phyloP scores from a whole-genome alignment of 2,888 invertebrate species.

The Aspidiotus destructor region DNA sequence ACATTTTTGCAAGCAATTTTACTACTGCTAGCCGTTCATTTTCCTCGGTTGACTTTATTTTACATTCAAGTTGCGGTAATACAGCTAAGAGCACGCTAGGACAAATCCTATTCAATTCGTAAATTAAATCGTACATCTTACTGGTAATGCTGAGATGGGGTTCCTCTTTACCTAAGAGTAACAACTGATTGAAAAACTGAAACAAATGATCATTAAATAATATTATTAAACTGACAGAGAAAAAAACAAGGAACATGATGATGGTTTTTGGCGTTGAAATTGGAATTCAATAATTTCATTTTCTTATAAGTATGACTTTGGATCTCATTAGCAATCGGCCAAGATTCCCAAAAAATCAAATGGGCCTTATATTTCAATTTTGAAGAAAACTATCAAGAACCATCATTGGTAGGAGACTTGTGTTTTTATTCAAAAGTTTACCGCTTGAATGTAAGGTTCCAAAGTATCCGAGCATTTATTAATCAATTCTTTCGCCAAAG shows the following conservation, averaged over 20 bases:
- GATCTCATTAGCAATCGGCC: too few species aligned
- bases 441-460: slow-evolving; percentile 88
- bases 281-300: too few species aligned
- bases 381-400: too few species aligned
- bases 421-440: slow-evolving; percentile 41
- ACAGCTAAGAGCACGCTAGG: slow-evolving; percentile 77
- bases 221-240: background rate
- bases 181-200: slow-evolving; percentile 90
- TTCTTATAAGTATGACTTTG: too few species aligned
- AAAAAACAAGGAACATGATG: slow-evolving; percentile 3
- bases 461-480: slow-evolving; percentile 83
- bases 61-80: slow-evolving; percentile 89
- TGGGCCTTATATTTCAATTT: too few species aligned
- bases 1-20: slow-evolving; percentile 86
- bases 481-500: slow-evolving; percentile 82
- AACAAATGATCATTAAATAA: slow-evolving; percentile 37
- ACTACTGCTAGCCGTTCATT: slow-evolving; percentile 79
- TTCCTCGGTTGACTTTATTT: slow-evolving; percentile 82
- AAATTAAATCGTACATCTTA: slow-evolving; percentile 90
- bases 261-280: too few species aligned
- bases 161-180: slow-evolving; percentile 86
- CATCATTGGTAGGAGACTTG: too few species aligned
- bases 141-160: slow-evolving; percentile 64
- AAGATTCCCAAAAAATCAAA: too few species aligned
- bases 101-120: slow-evolving; percentile 88